phyloP scores from a whole-genome alignment of 2,113 vertebrate genomes.

The Arizona elegans region DNA sequence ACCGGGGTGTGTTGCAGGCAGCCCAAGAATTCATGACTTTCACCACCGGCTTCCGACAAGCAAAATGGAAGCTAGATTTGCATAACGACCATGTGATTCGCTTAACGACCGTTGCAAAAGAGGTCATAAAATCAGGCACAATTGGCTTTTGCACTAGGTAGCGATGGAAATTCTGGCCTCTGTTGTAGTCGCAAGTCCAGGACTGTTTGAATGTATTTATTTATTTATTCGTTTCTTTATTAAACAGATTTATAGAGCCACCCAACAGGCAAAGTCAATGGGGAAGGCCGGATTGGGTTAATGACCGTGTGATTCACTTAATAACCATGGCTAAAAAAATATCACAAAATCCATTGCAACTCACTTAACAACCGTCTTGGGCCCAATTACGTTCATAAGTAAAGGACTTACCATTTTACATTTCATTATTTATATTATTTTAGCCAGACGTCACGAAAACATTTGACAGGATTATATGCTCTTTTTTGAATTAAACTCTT shows the following conservation, averaged over 20 bases:
- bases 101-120: no score
- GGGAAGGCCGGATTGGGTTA: background rate
- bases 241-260: background rate
- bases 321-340: background rate
- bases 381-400: background rate
- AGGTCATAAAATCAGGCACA: no score
- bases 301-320: background rate
- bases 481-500: background rate
- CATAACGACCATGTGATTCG: background rate
- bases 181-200: no score
- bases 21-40: background rate
- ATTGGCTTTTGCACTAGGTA: no score
- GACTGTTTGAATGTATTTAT: no score
- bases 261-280: background rate
- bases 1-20: no score
- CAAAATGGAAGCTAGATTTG: background rate
- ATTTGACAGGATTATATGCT: background rate
- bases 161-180: no score
- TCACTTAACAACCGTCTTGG: background rate
- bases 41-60: background rate
- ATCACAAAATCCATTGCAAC: background rate
- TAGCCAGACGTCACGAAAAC: background rate
- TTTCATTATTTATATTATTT: background rate
- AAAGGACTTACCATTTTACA: background rate
- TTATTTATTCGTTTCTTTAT: no score